Evolutionary conservation across 2,888 invertebrate species (phyloP).

Genomic region (Sialis fuliginosa): DNA sequence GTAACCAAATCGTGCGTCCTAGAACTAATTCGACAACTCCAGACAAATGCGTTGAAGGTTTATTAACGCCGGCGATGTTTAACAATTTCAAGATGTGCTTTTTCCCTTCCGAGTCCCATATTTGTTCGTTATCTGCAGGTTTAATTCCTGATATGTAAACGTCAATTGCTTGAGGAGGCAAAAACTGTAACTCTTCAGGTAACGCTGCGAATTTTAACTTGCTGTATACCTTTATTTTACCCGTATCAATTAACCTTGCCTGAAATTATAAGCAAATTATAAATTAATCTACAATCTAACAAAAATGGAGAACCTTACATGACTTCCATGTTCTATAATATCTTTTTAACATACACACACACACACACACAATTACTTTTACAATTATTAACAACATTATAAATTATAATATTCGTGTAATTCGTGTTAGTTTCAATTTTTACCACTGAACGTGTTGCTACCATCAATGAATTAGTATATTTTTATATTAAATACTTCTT

Average conservation of each 20-base stretch:
- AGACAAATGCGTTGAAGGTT: not conserved
- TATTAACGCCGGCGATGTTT: not conserved
- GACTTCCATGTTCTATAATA: conserved; percentile 1
- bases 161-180: not conserved
- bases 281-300: too few species aligned
- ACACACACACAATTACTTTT: too few species aligned
- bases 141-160: conserved; percentile 1
- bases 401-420: too few species aligned
- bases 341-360: too few species aligned
- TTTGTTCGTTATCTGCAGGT: not conserved
- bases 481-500: too few species aligned
- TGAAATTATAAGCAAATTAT: too few species aligned
- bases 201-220: not conserved
- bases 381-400: too few species aligned
- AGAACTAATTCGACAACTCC: not conserved
- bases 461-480: too few species aligned
- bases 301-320: too few species aligned
- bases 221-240: not conserved
- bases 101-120: not conserved
- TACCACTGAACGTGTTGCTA: too few species aligned
- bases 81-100: not conserved
- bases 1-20: not conserved
- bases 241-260: not conserved
- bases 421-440: too few species aligned
- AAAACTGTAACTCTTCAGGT: not conserved